Percentiles rank a stretch among this genome's conserved stretches.
Conservation (phyloP, 2,113 vertebrate genomes). For the Ictalurus furcatus region DNA sequence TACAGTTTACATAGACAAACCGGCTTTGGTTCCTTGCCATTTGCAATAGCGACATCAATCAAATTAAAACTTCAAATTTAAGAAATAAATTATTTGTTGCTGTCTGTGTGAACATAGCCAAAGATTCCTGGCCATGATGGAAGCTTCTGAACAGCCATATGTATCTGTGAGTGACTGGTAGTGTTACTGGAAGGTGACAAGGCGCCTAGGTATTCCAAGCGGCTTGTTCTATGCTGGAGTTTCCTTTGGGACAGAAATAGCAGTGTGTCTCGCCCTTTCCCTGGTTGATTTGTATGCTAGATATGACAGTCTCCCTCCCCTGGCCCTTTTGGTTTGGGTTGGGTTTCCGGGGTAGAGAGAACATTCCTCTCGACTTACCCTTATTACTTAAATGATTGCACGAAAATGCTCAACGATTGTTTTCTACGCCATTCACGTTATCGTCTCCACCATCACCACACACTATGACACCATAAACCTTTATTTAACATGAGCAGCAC, state of each 20-base stretch:
- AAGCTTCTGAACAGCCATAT: neutral
- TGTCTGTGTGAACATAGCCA: neutral
- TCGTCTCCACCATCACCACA: neutral
- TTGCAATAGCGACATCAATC: neutral
- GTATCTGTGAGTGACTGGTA: neutral
- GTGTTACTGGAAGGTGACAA: conserved; percentile 48
- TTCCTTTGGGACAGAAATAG: conserved; percentile 62
- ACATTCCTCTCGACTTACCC: conserved; percentile 58
- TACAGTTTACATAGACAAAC: neutral
- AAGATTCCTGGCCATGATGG: neutral
- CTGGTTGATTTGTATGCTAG: conserved; percentile 59
- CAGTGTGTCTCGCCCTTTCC: conserved; percentile 35
- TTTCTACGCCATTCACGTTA: conserved; percentile 2
- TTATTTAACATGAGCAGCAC: neutral
- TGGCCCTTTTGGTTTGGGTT: conserved; percentile 53
- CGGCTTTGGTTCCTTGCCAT: neutral
- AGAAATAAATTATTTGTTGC: neutral
- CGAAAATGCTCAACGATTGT: conserved; percentile 45
- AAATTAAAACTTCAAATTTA: neutral
- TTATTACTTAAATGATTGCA: conserved; percentile 46
- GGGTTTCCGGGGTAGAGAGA: conserved; percentile 47
- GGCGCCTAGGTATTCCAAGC: conserved; percentile 59
- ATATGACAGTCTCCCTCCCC: conserved; percentile 44
- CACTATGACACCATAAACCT: neutral
- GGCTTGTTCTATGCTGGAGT: conserved; percentile 54